Conservation (phyloP, 2,113 vertebrate genomes). For the Marmota flaviventris region DNA sequence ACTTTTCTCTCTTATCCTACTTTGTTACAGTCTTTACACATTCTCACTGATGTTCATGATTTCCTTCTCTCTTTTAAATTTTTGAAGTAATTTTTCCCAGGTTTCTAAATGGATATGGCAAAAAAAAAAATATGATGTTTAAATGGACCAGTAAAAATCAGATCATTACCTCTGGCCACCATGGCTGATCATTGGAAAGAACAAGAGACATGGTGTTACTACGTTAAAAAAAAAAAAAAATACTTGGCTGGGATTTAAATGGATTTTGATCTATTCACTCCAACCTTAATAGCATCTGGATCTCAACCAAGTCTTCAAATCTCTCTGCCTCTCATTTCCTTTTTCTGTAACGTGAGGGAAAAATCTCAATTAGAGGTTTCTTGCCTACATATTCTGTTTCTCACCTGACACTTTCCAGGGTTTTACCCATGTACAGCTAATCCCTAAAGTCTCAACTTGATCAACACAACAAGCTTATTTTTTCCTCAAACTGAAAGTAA, state of each 20-base stretch:
- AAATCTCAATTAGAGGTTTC: slow-evolving; percentile 38
- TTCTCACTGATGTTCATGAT: not conserved
- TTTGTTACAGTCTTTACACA: not conserved
- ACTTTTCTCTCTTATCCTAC: not conserved
- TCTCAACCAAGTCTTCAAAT: not conserved
- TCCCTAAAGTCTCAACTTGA: not conserved
- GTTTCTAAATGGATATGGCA: not conserved
- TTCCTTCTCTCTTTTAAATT: not conserved
- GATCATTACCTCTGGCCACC: not conserved
- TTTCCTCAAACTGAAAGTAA: not conserved
- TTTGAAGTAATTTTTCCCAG: not conserved
- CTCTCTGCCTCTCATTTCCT: not conserved
- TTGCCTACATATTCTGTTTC: not conserved
- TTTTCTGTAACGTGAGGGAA: not conserved
- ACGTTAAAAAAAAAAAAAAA: not conserved
- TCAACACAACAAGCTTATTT: not conserved
- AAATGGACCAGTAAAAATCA: not conserved
- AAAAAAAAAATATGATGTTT: slow-evolving; percentile 24
- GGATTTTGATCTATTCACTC: not conserved
- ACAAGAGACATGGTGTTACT: not conserved
- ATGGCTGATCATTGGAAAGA: not conserved
- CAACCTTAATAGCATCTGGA: not conserved
- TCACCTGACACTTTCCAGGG: not conserved
- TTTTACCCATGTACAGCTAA: not conserved
- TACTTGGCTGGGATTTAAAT: not conserved